Evolutionary conservation across 53 echinoderm and acorn worm genomes (phyloP), one percentile per base, ranked within the genome.

Genomic region (Zoroaster sp.): DNA sequence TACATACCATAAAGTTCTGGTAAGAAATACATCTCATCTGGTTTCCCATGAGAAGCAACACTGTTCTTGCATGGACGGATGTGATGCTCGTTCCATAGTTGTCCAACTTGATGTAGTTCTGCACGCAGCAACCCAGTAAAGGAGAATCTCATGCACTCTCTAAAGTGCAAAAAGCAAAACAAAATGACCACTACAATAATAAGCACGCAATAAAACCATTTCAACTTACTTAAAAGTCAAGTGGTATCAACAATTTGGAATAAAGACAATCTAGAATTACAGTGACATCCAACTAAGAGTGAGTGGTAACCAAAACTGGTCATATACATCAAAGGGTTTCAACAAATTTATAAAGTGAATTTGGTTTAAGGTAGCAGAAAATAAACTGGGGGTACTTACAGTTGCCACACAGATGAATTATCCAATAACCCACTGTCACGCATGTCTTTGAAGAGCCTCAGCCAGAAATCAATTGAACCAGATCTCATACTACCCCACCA

Each of bases 401-500:
- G 35, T 45, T 88, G 89, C 18, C 55, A 43, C 31, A 6, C 40
- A 44, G 53, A 66, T 63, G 59, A 55, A 67, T 78, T 88, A 31
- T 88, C 89, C 54, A 88, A 66, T 5, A 70, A 36, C 21, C 88
- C 92, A 13, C 23, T 18, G 72, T 92, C 92, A 28, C 66, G 33
- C 40, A 92, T 78, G 7, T 92, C 88, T 45, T 92, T 92, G 66
- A 92, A 88, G 82, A 88, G 74, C 28, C 71, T 71, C 6, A 88
- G 79, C 92, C 92, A 92, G 52, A 66, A 88, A 37, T 72, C 72
- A 72, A 72, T 37, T 72, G 72, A 33, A 53, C 69, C 52, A 36
- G 47, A 21, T 28, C 74, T 74, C 46, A 92, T 69, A 74, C 92
- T 80, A 4, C 85, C 73, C 90, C 93, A 93, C 89, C 89, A 93